Conservation (phyloP, 1,140 invertebrate species). For the Scaptomyza pallida region DNA sequence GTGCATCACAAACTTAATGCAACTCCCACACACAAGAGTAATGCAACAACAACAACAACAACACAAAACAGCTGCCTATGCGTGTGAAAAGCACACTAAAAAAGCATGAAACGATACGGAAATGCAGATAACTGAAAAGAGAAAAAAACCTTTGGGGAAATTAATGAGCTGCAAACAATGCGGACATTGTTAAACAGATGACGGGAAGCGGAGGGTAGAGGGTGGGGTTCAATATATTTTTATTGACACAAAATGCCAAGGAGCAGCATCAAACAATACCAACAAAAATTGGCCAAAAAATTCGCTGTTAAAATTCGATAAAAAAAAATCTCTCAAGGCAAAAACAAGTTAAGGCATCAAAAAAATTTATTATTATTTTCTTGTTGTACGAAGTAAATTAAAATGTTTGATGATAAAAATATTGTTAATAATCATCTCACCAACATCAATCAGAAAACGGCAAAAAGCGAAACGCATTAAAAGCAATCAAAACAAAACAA, state of each 20-base stretch:
- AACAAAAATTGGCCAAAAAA: conserved; percentile 3
- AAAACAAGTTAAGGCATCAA: conserved; percentile 48
- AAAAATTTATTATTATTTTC: conserved; percentile 38
- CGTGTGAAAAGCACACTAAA: conserved; percentile 42
- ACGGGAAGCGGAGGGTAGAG: conserved; percentile 3
- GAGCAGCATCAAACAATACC: conserved; percentile 16
- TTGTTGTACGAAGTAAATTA: conserved; percentile 22
- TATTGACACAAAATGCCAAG: conserved; percentile 56
- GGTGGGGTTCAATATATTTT: conserved; percentile 43
- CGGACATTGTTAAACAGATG: conserved; percentile 62
- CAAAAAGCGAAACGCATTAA: conserved; percentile 52
- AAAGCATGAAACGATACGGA: conserved; percentile 56
- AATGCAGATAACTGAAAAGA: conserved; percentile 64
- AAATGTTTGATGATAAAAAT: conserved; percentile 24
- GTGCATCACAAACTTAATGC: not conserved
- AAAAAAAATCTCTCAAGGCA: conserved; percentile 38
- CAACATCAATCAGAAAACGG: conserved; percentile 49
- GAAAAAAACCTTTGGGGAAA: conserved; percentile 61
- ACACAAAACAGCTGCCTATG: conserved; percentile 46
- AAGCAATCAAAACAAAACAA: conserved; percentile 55
- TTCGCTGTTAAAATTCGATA: not conserved
- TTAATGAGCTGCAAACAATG: conserved; percentile 76
- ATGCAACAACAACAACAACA: conserved; percentile 8
- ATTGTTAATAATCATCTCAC: conserved; percentile 38
- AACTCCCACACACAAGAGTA: conserved; percentile 10